phyloP scores from a whole-genome alignment of 2,113 vertebrate genomes.

The Excalfactoria chinensis region DNA sequence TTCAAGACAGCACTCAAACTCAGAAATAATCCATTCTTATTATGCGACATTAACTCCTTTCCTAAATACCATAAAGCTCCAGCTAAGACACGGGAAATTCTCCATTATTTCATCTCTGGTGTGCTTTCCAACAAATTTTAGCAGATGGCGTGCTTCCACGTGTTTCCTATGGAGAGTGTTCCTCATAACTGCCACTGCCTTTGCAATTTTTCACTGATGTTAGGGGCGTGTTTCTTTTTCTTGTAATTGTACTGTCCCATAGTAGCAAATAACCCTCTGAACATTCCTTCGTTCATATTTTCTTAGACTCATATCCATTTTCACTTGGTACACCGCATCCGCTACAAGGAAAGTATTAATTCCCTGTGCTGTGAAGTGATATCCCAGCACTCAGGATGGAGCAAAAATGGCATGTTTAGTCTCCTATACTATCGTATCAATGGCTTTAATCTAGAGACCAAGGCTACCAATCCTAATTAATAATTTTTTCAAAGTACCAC shows the following conservation, averaged over 20 bases:
- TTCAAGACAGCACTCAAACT: neutral
- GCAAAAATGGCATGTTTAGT: neutral
- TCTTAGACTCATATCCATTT: neutral
- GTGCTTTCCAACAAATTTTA: neutral
- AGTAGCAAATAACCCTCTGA: neutral
- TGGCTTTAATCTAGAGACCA: neutral
- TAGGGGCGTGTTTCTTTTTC: neutral
- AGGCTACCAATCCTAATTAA: neutral
- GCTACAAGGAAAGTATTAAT: neutral
- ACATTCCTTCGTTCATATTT: neutral
- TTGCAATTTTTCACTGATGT: neutral
- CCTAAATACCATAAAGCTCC: neutral
- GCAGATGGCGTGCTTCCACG: neutral
- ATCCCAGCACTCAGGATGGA: neutral
- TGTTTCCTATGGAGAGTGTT: neutral
- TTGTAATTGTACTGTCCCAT: neutral
- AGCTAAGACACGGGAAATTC: neutral
- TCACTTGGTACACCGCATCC: neutral
- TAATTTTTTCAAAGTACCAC: neutral
- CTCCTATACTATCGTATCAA: neutral
- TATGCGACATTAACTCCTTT: neutral
- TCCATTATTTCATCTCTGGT: neutral
- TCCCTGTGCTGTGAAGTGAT: neutral
- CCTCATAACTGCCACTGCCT: neutral
- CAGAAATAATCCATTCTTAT: neutral